Conservation (phyloP, 2,113 vertebrate species). For the Cromileptes altivelis region DNA sequence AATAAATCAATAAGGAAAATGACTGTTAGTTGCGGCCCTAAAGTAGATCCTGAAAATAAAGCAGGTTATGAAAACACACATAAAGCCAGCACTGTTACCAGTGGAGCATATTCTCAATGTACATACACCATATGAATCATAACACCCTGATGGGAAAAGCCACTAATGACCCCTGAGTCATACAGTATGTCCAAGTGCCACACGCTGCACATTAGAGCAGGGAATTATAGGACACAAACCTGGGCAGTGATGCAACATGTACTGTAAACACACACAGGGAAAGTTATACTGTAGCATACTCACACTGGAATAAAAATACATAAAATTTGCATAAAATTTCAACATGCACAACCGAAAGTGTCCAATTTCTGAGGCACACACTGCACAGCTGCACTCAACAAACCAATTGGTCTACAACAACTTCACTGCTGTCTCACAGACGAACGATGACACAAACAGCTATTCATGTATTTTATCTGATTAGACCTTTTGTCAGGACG, state of each 20-base stretch:
- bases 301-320: background rate
- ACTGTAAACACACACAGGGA: background rate
- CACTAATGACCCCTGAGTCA: constrained; percentile 4
- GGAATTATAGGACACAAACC: background rate
- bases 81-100: constrained; percentile 10
- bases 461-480: background rate
- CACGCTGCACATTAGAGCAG: constrained; percentile 4
- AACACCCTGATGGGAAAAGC: constrained; percentile 6
- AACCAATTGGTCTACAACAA: background rate
- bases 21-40: background rate
- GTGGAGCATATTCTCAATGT: background rate
- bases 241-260: background rate
- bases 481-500: background rate
- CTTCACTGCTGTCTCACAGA: background rate
- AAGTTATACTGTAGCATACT: background rate
- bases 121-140: constrained; percentile 4
- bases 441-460: background rate
- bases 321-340: background rate
- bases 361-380: background rate
- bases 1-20: constrained; percentile 5
- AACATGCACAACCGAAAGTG: background rate
- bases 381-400: background rate
- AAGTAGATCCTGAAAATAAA: background rate
- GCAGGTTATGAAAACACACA: background rate
- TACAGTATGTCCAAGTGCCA: background rate